Evolutionary conservation across 2,797 vertebrate species (phyloP), one percentile per base, ranked within the genome.

Genomic region (Chelmon rostratus): DNA sequence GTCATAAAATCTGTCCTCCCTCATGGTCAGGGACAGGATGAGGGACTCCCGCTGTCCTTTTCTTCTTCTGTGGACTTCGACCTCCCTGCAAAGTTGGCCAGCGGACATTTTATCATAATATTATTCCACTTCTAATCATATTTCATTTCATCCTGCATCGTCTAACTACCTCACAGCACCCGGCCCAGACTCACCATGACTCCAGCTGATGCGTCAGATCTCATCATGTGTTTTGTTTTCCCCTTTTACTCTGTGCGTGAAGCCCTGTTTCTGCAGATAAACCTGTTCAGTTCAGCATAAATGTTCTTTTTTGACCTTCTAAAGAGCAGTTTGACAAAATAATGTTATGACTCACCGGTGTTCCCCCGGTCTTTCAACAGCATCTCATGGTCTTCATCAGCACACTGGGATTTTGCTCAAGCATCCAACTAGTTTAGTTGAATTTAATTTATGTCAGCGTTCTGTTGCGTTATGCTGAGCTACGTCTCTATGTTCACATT

Each of bases 1-100:
- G 77, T 78, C 64, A 61, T 84, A 73, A 86, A 87, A 53, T 37
- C 13, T 37, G 70, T 84, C 74, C 65, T 69, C n/a, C 59, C n/a
- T 46, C 63, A 0, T 15, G 21, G 37, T 61, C 59, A 25, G 28
- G 47, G 54, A 52, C 33, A 40, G n/a, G 47, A 31, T n/a, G 56
- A 70, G 6, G 4, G 76, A 68, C 49, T 73, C 70, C 56, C 38
- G 44, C 28, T 35, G 53, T 61, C 66, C 15, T 59, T 57, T 47
- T 25, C n/a, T 21, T 72, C 61, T 31, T 53, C 52, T 40, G 44
- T 52, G 31, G 35, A 42, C 57, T 64, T 52, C 4, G 8, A 1
- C 25, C 2, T 42, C n/a, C 0, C 10, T n/a, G 19, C 58, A 52
- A 56, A 78, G 52, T 50, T 31, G 1, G 52, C 49, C 57, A 9